Percentiles rank a stretch among this genome's conserved stretches.
Evolutionary conservation across 2,113 vertebrate species (phyloP).

Genomic region (Recurvirostra avosetta): DNA sequence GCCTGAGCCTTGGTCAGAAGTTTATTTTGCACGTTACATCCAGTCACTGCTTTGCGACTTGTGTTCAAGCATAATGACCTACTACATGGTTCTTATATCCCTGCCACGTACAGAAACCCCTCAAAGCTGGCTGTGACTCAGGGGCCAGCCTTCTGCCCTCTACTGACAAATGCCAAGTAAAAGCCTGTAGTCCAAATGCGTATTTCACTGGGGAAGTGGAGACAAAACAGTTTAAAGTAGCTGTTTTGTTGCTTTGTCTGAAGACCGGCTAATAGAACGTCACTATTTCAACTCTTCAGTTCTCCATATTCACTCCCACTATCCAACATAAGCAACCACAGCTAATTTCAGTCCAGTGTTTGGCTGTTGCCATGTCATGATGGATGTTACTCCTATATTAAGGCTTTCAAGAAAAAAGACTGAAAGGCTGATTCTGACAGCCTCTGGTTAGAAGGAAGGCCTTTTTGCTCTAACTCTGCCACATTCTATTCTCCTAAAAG

Average conservation of each 20-base stretch:
- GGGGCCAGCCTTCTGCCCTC: not conserved
- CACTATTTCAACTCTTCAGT: not conserved
- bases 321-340: not conserved
- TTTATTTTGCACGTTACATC: not conserved
- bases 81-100: accelerated
- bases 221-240: not conserved
- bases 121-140: not conserved
- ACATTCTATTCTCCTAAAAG: not conserved
- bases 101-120: not conserved
- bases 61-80: not conserved
- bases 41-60: not conserved
- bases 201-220: not conserved
- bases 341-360: not conserved
- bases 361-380: not conserved
- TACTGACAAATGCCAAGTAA: not conserved
- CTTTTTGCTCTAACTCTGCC: not conserved
- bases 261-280: not conserved
- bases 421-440: not conserved
- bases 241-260: not conserved
- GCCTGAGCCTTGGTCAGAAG: not conserved
- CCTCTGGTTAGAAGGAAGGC: not conserved
- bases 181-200: not conserved
- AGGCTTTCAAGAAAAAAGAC: not conserved
- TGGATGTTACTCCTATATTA: not conserved
- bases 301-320: not conserved